A percentile compares a stretch with the other conserved stretches of the same genome.
Conservation (phyloP, 2,797 vertebrate genomes). For the Amphiprion clarkii region DNA sequence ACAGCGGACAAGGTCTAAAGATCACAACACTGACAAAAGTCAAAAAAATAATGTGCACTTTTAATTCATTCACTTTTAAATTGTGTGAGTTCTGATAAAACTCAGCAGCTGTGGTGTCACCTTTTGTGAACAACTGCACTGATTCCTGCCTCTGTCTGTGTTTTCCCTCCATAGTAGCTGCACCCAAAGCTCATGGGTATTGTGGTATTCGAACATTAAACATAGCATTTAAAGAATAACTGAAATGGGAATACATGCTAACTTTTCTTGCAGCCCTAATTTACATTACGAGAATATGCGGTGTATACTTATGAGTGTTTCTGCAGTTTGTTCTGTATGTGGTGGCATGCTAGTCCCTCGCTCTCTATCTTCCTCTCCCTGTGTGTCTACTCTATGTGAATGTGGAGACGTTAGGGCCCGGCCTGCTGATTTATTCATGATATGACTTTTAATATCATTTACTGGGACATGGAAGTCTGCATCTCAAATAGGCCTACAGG, state of each 20-base stretch:
- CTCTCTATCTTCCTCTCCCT: conserved; percentile 26
- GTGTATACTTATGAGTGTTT: neutral
- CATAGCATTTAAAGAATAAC: neutral
- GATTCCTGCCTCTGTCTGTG: neutral
- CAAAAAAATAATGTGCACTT: neutral
- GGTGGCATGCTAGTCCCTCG: conserved; percentile 24
- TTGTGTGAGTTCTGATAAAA: neutral
- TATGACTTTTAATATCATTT: conserved; percentile 85
- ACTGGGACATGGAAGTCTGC: conserved; percentile 80
- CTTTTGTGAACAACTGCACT: neutral
- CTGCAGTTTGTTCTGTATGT: conserved; percentile 11
- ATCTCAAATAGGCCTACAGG: conserved; percentile 80
- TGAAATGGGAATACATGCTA: neutral
- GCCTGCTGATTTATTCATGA: conserved; percentile 84
- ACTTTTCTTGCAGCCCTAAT: neutral
- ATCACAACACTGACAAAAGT: neutral
- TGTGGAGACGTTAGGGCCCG: conserved; percentile 64
- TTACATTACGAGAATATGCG: neutral
- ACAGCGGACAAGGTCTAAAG: neutral
- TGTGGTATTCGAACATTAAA: neutral
- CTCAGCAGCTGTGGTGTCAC: neutral
- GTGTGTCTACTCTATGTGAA: conserved; percentile 56
- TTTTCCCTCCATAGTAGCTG: neutral
- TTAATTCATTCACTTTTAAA: neutral
- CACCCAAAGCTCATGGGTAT: neutral